A percentile compares a stretch with the other conserved stretches of the same genome.
Evolutionary conservation across 2,888 invertebrate species (phyloP).

Genomic region (Ochropleura leucogaster): DNA sequence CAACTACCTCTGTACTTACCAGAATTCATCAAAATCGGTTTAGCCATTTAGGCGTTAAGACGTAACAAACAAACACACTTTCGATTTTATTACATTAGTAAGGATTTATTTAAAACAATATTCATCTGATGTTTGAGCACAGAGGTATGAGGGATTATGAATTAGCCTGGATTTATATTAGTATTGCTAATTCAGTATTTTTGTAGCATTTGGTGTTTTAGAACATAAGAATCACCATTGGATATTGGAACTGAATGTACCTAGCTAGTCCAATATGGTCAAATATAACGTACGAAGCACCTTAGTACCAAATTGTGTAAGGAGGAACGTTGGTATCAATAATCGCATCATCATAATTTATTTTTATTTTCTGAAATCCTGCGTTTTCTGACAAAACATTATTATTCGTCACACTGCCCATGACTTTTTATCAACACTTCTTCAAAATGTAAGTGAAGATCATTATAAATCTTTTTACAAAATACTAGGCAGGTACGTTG

Average conservation of each 20-base stretch:
- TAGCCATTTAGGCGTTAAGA: too few species aligned
- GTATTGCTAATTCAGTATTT: background rate
- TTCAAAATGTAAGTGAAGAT: background rate
- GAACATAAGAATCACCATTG: background rate
- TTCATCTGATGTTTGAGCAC: background rate
- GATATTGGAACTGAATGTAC: background rate
- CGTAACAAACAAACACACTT: too few species aligned
- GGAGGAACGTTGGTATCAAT: background rate
- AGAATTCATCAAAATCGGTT: too few species aligned
- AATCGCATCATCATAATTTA: too few species aligned
- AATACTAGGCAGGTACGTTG: too few species aligned
- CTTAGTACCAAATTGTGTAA: background rate
- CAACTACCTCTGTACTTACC: too few species aligned
- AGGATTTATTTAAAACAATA: background rate
- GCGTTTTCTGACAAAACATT: background rate
- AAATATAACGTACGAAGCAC: background rate
- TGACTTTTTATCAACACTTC: background rate
- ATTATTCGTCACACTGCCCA: background rate
- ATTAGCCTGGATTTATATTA: background rate
- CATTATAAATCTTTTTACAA: too few species aligned
- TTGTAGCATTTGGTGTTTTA: background rate
- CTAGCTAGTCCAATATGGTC: background rate
- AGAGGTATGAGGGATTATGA: too few species aligned
- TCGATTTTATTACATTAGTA: too few species aligned
- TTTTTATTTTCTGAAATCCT: too few species aligned